These are phyloP conservation scores for Uropsilus gracilis DNA, from an alignment of 2,113 vertebrate species.

Conservation along the genomic window DNA sequence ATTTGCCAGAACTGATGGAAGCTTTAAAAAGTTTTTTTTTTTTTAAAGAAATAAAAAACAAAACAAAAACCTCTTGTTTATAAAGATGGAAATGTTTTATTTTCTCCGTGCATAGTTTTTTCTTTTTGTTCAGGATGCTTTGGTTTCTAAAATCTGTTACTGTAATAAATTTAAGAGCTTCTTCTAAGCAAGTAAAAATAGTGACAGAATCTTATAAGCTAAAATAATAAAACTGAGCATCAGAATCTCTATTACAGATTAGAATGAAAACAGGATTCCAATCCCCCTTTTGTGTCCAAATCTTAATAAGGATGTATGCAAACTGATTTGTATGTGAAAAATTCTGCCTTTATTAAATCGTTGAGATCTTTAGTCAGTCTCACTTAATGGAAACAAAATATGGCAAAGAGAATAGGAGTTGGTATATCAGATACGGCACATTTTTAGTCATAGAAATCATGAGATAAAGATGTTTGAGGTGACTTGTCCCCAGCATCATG, in stretches of 20 bases:
- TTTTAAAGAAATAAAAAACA: too few relatives aligned
- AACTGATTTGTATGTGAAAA: not conserved
- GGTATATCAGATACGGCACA: not conserved
- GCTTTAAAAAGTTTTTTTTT: conserved; percentile 71
- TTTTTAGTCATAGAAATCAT: not conserved
- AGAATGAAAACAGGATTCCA: not conserved
- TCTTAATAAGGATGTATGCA: not conserved
- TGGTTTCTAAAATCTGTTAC: not conserved
- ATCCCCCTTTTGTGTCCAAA: not conserved
- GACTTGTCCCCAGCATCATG: not conserved
- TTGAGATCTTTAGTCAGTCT: not conserved
- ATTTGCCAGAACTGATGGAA: conserved; percentile 84
- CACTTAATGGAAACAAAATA: conserved; percentile 70
- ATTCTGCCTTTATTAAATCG: not conserved
- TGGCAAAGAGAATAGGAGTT: not conserved
- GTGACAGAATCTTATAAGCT: not conserved
- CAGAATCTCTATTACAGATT: not conserved
- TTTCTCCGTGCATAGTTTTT: not conserved
- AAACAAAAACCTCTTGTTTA: conserved; percentile 2
- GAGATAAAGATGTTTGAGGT: not conserved
- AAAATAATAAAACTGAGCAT: not conserved
- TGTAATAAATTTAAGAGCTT: not conserved
- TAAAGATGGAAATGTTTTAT: conserved; percentile 58
- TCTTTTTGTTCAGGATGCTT: not conserved
- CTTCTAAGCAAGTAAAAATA: not conserved